phyloP scores from a whole-genome alignment of 2,888 invertebrate genomes.

The Hedya salicella region DNA sequence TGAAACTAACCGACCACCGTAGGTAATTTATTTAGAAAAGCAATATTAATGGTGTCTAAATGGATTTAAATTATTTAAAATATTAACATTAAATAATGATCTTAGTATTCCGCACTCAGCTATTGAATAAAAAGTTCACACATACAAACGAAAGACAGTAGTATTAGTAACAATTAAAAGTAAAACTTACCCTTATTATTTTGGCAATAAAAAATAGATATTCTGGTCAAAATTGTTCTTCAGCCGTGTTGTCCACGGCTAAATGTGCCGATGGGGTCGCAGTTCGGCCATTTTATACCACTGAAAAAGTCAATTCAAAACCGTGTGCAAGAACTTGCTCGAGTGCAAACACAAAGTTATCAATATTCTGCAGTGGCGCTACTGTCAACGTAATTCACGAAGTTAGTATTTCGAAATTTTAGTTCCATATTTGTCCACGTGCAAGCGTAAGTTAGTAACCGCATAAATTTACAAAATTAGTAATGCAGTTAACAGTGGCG shows the following conservation, averaged over 20 bases:
- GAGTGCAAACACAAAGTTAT: constrained; percentile 13
- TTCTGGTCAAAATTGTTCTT: constrained; percentile 5
- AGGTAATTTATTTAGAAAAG: no score
- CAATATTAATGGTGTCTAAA: no score
- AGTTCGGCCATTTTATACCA: constrained; percentile 28
- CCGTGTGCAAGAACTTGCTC: constrained; percentile 32
- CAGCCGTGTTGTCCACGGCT: constrained; percentile 49
- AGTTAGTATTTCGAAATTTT: background rate
- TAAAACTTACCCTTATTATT: constrained; percentile 36
- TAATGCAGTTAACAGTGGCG: background rate
- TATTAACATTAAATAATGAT: no score
- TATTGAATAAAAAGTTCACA: no score
- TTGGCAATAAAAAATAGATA: constrained; percentile 4
- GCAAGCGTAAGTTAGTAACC: constrained; percentile 18
- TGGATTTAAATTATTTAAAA: no score
- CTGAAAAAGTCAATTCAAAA: background rate
- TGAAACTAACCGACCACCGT: no score
- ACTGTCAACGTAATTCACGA: background rate
- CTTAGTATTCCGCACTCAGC: no score
- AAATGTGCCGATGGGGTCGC: constrained; percentile 24
- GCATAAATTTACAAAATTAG: background rate
- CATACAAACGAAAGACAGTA: no score
- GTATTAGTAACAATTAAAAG: no score
- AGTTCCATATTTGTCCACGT: constrained; percentile 14
- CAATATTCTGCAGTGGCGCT: background rate